Base-by-base conservation (phyloP, 1,140 invertebrate species). In the Caenorhabditis brenneri region DNA sequence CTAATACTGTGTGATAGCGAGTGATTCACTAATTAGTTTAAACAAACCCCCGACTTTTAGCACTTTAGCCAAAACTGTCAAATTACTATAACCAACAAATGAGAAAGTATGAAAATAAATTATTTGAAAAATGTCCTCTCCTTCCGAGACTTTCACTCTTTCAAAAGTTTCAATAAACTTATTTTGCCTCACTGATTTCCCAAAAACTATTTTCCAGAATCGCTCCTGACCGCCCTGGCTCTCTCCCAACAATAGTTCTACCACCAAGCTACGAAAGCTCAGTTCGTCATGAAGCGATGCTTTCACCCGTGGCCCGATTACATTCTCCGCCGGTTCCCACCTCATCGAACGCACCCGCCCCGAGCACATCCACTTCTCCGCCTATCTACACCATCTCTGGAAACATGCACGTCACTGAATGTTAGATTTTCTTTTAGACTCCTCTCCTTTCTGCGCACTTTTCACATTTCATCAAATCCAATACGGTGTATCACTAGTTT, bases 241-340 rank as follows among this genome's bases (percentile, higher is more conserved):
- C 55, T 5, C 31, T 69, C 15, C 55, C 55, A 46, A 65, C 55
- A 1, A 82, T 82, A 46, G 81, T 82, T 48, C 60, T 82, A 19
- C 81, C 81, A 19, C 81, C 81, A 15, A 82, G 81, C 42, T 82
- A 82, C 81, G 81, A 82, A 12, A 82, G 81, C 42, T 51, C 55
- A 5, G 36, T 65, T 19, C 51, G 65, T 46, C 65, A 74, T 7
- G 65, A 74, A 46, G 65, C 65, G 0, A 74, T 74, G 65, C 65
- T 42, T 10, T 74, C 65, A 4, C 65, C 65, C 0, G 58, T 16
- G 0, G 58, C 58, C 10, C 12, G 65, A 74, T 24, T 74, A 74
- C 65, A 74, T 74, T 42, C 65, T 12, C 46, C 65, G 65, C 65
- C 65, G 65, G 65, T 74, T 42, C 65, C 65, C 65, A 74, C 36